Evolutionary conservation across 2,888 invertebrate genomes (phyloP), one percentile per base, ranked within the genome.

Genomic region (Nomada lathburiana): DNA sequence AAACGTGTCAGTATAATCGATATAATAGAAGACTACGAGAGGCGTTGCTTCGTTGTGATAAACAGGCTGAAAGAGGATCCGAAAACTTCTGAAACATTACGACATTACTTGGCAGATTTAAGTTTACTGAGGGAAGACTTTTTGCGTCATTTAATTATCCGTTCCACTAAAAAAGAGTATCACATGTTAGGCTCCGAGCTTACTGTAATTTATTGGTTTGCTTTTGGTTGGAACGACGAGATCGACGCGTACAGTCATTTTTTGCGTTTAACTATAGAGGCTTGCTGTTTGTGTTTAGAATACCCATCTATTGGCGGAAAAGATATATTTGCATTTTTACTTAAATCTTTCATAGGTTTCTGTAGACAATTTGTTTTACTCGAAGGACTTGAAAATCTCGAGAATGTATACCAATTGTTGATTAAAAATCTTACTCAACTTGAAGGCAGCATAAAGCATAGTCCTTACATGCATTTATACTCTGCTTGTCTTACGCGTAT

Each of bases 71-170:
- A 85, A 16, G 83, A 76, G 10, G 80, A 80, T n/a, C 36, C 81
- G 2, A 76, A 55, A 11, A 68, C 81, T 13, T 55, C 82, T 0
- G 47, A 82, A 10, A 68, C 78, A 9, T 60, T 89, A 23, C 83
- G 81, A 10, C n/a, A 18, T 18, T 73, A 73, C 13, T 47, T 86
- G 9, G 69, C n/a, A 0, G 57, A 86, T 26, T 80, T 87, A 13
- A 80, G 65, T 29, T 81, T 89, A 52, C 36, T 80, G 2, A 74
- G 70, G 2, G 86, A 90, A 5, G 90, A 91, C 60, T 91, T 90
- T 55, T 55, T 93, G 36, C 88, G 89, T 0, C 90, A 93, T 67
- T 71, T 92, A 4, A 86, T 93, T 20, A 63, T 91, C 3, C 88
- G 83, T 36, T 89, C 88, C 4, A 90, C 88, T 1, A 88, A 88